Evolutionary conservation across 2,888 invertebrate genomes (phyloP).

Genomic region (Deroplatys truncata): DNA sequence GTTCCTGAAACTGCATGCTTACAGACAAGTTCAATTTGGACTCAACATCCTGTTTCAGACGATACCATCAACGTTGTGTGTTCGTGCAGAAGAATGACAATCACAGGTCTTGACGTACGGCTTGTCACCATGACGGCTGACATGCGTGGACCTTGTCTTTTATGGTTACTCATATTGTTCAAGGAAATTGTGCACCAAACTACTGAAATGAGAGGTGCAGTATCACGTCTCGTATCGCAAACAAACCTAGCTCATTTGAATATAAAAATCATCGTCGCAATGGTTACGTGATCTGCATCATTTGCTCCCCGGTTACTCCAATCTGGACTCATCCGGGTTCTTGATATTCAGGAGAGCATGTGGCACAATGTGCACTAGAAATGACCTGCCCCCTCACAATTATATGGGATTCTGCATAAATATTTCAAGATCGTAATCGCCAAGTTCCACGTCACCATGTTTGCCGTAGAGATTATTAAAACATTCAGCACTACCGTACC

Average conservation of each 20-base stretch:
- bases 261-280: background rate
- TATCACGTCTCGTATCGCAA: background rate
- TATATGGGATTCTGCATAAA: background rate
- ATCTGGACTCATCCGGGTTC: background rate
- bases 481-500: background rate
- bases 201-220: background rate
- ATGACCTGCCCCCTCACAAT: background rate
- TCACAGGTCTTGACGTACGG: too few relatives aligned
- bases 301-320: background rate
- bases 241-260: background rate
- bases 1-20: too few relatives aligned
- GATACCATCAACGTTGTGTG: too few relatives aligned
- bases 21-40: too few relatives aligned
- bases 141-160: too few relatives aligned
- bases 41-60: too few relatives aligned
- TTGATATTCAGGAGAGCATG: background rate
- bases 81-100: too few relatives aligned
- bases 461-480: background rate
- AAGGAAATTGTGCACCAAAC: background rate
- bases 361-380: background rate
- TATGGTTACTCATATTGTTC: too few relatives aligned
- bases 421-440: background rate
- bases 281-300: background rate
- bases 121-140: too few relatives aligned
- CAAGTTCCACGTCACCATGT: background rate